Evolutionary conservation across 2,113 vertebrate species (phyloP).

Genomic region (Sylvilagus bachmani): DNA sequence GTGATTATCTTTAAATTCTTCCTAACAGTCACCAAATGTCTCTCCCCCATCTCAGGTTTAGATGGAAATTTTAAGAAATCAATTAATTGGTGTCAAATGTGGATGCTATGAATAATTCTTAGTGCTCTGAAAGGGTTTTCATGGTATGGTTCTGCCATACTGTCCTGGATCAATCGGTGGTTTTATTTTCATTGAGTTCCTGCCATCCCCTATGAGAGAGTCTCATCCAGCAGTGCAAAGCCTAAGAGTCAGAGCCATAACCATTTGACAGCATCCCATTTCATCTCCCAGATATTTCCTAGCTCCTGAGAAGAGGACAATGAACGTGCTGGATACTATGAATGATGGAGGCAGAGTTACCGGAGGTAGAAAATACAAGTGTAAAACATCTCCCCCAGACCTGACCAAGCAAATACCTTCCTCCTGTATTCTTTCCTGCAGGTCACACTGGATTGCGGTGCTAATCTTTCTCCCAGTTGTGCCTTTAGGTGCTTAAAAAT

Average conservation of each 20-base stretch:
- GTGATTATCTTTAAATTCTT: slow-evolving; percentile 39
- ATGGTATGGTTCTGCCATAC: neutral
- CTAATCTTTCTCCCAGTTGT: neutral
- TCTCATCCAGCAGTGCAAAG: slow-evolving; percentile 26
- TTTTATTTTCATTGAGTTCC: slow-evolving; percentile 69
- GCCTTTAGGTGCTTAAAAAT: slow-evolving; percentile 10
- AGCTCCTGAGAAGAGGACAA: neutral
- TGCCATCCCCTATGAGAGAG: slow-evolving; percentile 36
- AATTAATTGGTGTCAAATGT: neutral
- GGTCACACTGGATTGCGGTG: neutral
- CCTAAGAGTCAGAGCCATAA: slow-evolving; percentile 41
- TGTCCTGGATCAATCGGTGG: slow-evolving; percentile 36
- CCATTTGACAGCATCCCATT: slow-evolving; percentile 59
- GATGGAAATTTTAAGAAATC: slow-evolving; percentile 31
- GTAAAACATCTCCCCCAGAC: neutral
- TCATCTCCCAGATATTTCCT: slow-evolving; percentile 51
- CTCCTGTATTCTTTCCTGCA: neutral
- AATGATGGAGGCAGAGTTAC: slow-evolving; percentile 28
- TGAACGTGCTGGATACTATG: neutral
- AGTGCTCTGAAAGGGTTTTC: neutral
- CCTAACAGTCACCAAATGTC: neutral
- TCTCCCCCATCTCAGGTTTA: neutral
- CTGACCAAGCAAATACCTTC: neutral
- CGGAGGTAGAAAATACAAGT: slow-evolving; percentile 18
- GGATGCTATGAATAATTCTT: slow-evolving; percentile 14